A percentile compares a stretch with the other conserved stretches of the same genome.
phyloP scores from a whole-genome alignment of 2,888 invertebrate species.

The Melieria crassipennis region DNA sequence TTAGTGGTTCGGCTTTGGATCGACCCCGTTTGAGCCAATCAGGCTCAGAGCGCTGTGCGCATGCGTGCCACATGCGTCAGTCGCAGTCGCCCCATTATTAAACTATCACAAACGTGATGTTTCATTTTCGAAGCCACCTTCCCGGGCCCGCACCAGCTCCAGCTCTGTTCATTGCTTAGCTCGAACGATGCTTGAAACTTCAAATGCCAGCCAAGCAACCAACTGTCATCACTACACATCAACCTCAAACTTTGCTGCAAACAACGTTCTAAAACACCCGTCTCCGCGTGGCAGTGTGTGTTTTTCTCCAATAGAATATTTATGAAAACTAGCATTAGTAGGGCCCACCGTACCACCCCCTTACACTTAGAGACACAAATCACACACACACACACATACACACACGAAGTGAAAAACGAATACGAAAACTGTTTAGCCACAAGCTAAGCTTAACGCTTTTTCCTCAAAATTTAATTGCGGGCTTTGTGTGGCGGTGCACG shows the following conservation, averaged over 20 bases:
- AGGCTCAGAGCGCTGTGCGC: background rate
- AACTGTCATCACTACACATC: conserved; percentile 28
- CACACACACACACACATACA: background rate
- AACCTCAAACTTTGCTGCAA: conserved; percentile 1
- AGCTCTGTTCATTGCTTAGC: background rate
- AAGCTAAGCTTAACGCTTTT: conserved; percentile 34
- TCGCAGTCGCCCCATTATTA: conserved; percentile 24
- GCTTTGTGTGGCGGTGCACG: conserved; percentile 32
- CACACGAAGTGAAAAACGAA: background rate
- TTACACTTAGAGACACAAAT: background rate
- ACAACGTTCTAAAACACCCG: background rate
- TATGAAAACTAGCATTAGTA: conserved; percentile 26
- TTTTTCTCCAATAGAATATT: conserved; percentile 31
- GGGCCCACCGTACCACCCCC: background rate
- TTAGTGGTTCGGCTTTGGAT: too few species aligned
- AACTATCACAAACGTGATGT: conserved; percentile 43
- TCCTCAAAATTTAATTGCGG: conserved; percentile 35
- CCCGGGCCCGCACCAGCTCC: conserved; percentile 3
- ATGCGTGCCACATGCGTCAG: background rate
- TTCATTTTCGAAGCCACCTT: conserved; percentile 38
- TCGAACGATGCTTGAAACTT: too few species aligned
- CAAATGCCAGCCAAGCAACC: conserved; percentile 8
- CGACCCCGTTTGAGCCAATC: too few species aligned
- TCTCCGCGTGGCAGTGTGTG: background rate
- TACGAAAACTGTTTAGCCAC: conserved; percentile 23